These are phyloP conservation scores for Nesoenas mayeri DNA, from an alignment of 2,113 vertebrate species.

Conservation along the genomic window DNA sequence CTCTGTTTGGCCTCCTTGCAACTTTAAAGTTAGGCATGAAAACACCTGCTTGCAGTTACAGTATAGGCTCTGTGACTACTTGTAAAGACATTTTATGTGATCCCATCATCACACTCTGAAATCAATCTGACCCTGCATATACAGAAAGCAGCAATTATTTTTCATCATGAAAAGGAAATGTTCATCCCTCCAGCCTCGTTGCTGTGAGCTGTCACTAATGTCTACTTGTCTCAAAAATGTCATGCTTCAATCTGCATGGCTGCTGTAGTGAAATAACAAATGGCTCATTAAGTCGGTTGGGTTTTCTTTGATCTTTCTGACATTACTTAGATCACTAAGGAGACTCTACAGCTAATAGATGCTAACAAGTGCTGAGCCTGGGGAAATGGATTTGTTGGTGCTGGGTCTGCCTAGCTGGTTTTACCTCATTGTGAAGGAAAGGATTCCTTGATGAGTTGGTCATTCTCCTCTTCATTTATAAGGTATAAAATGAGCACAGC, in stretches of 20 bases:
- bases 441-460: background rate
- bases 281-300: constrained; percentile 27
- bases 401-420: background rate
- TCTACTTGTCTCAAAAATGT: constrained; percentile 22
- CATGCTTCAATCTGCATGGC: background rate
- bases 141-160: background rate
- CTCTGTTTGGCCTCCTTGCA: background rate
- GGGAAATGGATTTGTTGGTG: background rate
- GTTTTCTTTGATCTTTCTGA: constrained; percentile 46
- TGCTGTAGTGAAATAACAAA: constrained; percentile 43
- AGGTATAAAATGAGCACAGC: background rate
- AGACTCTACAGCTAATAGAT: constrained; percentile 35
- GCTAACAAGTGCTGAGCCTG: background rate
- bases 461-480: background rate
- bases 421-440: background rate
- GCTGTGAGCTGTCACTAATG: background rate
- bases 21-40: background rate
- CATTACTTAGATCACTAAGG: background rate
- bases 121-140: background rate
- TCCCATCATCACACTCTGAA: background rate
- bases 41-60: background rate
- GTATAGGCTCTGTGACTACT: background rate
- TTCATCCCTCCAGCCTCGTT: background rate
- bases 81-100: background rate
- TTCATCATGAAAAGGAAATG: background rate